These are phyloP conservation scores for Thalassaphorura encarpata DNA, from an alignment of 1,140 invertebrate species.

Conservation along the genomic window DNA sequence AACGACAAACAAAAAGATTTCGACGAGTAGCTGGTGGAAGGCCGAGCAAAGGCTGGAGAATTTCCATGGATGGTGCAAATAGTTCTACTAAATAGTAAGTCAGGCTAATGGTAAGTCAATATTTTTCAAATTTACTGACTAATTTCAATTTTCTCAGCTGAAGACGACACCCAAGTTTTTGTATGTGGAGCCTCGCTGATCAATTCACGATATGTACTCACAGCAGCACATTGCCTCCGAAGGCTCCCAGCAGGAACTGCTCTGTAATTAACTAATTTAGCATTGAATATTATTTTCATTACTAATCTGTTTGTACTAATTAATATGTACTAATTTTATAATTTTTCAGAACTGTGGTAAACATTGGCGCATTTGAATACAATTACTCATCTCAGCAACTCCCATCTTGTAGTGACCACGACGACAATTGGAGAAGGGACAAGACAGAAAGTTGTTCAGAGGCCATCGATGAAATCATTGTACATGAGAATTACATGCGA, in stretches of 20 bases:
- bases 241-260: not conserved
- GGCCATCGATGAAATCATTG: not conserved
- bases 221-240: not conserved
- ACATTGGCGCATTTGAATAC: no score
- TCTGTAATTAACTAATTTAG: no score
- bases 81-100: not conserved
- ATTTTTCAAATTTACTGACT: not conserved
- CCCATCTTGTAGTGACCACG: no score
- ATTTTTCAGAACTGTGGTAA: no score
- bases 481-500: not conserved
- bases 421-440: no score
- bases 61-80: not conserved
- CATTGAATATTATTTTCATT: no score
- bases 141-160: not conserved
- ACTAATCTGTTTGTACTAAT: no score
- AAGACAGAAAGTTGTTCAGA: no score
- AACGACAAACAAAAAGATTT: not conserved
- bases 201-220: not conserved
- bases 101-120: not conserved
- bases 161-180: not conserved
- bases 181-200: not conserved
- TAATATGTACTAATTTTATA: no score
- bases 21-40: conserved; percentile 17
- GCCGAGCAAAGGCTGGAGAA: not conserved
- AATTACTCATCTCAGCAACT: no score